Evolutionary conservation across 2,888 invertebrate species (phyloP).

Genomic region (Dryobota labecula): DNA sequence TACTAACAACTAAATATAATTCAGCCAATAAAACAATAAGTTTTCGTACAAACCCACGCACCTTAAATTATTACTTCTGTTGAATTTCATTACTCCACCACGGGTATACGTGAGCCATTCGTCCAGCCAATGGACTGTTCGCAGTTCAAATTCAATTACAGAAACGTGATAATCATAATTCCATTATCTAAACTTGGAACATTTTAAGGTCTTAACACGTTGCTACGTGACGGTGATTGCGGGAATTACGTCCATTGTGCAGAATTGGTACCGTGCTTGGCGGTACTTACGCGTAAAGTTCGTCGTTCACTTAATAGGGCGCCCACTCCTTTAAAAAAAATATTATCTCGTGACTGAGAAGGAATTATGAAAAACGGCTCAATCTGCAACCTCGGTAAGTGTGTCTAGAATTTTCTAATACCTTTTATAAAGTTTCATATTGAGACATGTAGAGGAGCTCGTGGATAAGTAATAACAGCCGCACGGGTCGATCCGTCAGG

Average conservation of each 20-base stretch:
- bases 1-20: slow-evolving; percentile 29
- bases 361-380: no score
- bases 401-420: no score
- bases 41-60: slow-evolving; percentile 57
- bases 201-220: slow-evolving; percentile 55
- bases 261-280: slow-evolving; percentile 26
- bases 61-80: slow-evolving; percentile 56
- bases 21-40: slow-evolving; percentile 51
- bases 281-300: slow-evolving; percentile 35
- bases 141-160: slow-evolving; percentile 66
- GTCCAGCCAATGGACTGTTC: slow-evolving; percentile 52
- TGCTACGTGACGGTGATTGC: slow-evolving; percentile 65
- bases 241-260: slow-evolving; percentile 48
- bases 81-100: slow-evolving; percentile 56
- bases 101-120: slow-evolving; percentile 60
- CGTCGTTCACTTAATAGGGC: slow-evolving; percentile 43
- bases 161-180: slow-evolving; percentile 68
- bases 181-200: slow-evolving; percentile 59
- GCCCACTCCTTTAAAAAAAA: no score
- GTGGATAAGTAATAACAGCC: no score
- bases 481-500: no score
- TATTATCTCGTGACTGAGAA: no score
- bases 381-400: no score
- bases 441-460: no score
- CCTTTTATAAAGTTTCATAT: no score